These are phyloP conservation scores for Nothobranchius furzeri DNA, from an alignment of 2,113 vertebrate genomes.

Conservation along the genomic window DNA sequence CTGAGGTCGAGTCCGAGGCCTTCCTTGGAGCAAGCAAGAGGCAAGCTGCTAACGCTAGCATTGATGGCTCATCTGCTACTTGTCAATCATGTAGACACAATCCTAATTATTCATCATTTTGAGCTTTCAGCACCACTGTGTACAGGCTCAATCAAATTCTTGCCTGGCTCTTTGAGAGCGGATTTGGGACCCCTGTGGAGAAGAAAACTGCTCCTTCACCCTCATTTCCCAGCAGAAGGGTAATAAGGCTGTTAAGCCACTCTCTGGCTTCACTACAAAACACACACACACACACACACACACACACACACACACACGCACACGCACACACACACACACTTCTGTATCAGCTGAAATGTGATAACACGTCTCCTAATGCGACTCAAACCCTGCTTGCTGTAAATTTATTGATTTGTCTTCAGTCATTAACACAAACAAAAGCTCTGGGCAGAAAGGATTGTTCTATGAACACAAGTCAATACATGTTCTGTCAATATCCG, in stretches of 20 bases:
- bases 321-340: conserved; percentile 13
- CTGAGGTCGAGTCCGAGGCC: too few relatives aligned
- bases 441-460: conserved; percentile 27
- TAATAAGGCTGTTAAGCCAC: conserved; percentile 32
- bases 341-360: conserved; percentile 51
- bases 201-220: conserved; percentile 34
- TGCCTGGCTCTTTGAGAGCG: conserved; percentile 41
- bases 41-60: too few relatives aligned
- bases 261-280: too few relatives aligned
- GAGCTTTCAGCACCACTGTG: conserved; percentile 43
- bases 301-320: too few relatives aligned
- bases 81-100: too few relatives aligned
- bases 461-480: conserved; percentile 21
- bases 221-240: conserved; percentile 37
- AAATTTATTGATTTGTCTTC: conserved; percentile 48
- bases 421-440: conserved; percentile 31
- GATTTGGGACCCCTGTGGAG: conserved; percentile 50
- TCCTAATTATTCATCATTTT: too few relatives aligned
- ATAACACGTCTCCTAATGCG: conserved; percentile 41
- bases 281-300: too few relatives aligned
- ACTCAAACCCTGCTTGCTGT: conserved; percentile 22
- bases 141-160: conserved; percentile 39
- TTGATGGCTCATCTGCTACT: too few relatives aligned
- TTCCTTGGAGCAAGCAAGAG: too few relatives aligned
- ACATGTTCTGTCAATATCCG: conserved; percentile 18